Percentiles rank a stretch among this genome's conserved stretches.
phyloP scores from a whole-genome alignment of 2,888 invertebrate genomes.

The Trissolcus brochymenae region DNA sequence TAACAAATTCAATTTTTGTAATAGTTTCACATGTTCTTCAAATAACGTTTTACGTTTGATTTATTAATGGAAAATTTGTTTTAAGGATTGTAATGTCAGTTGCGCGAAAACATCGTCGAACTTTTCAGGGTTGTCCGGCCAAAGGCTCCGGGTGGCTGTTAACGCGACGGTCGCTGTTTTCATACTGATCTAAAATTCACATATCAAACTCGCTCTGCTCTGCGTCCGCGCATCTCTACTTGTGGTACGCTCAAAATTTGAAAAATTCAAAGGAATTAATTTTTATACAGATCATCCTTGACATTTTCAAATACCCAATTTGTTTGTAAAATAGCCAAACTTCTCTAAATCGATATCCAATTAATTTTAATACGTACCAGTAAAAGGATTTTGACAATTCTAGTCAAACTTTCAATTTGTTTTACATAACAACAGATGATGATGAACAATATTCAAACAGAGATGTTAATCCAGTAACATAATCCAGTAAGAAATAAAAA shows the following conservation, averaged over 20 bases:
- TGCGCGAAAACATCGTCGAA: too few species aligned
- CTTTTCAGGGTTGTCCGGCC: constrained; percentile 1
- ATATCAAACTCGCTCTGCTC: constrained; percentile 27
- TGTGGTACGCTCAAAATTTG: constrained; percentile 17
- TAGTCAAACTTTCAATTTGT: background rate
- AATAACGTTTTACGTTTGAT: too few species aligned
- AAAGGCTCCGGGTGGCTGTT: constrained; percentile 27
- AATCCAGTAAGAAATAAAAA: too few species aligned
- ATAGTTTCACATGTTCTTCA: too few species aligned
- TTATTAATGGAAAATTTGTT: too few species aligned
- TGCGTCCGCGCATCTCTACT: constrained; percentile 46
- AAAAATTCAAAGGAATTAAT: constrained; percentile 12
- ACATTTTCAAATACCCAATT: background rate
- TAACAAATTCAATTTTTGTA: too few species aligned
- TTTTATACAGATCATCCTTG: background rate
- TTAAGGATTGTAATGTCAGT: too few species aligned
- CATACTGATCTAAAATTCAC: constrained; percentile 55
- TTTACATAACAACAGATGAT: too few species aligned
- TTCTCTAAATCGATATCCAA: background rate
- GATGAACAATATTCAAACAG: too few species aligned
- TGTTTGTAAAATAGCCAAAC: too few species aligned
- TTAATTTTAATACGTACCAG: background rate
- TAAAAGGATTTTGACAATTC: background rate
- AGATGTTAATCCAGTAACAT: too few species aligned
- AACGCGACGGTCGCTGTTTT: constrained; percentile 53